phyloP scores from a whole-genome alignment of 2,113 vertebrate species.

The Alexandromys fortis region DNA sequence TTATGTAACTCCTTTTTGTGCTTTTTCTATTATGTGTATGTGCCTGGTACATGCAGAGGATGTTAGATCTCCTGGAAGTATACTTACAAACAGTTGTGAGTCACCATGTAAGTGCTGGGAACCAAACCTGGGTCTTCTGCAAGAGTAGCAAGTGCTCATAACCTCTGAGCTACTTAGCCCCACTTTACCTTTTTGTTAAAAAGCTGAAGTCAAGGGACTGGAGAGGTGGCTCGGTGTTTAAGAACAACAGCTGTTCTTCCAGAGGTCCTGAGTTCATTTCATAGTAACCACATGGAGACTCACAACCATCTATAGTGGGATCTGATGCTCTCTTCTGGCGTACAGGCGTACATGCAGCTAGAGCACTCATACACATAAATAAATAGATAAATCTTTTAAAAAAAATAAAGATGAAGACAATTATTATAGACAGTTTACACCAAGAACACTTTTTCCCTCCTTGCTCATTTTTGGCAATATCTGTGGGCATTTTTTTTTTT shows the following conservation, averaged over 20 bases:
- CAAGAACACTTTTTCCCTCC: neutral
- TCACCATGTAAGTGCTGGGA: neutral
- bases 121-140: neutral
- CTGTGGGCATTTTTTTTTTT: neutral
- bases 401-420: neutral
- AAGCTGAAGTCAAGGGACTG: neutral
- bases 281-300: neutral
- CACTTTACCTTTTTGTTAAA: neutral
- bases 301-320: neutral
- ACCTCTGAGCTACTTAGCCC: neutral
- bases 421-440: neutral
- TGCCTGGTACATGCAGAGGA: neutral
- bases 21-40: neutral
- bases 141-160: neutral
- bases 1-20: neutral
- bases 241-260: neutral
- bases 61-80: neutral
- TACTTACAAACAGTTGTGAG: neutral
- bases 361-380: neutral
- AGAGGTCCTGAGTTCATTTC: neutral
- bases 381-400: neutral
- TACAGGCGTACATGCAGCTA: neutral
- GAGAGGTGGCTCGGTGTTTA: neutral
- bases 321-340: neutral
- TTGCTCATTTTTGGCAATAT: neutral